Evolutionary conservation across 2,888 invertebrate genomes (phyloP).

Genomic region (Latrodectus elegans): DNA sequence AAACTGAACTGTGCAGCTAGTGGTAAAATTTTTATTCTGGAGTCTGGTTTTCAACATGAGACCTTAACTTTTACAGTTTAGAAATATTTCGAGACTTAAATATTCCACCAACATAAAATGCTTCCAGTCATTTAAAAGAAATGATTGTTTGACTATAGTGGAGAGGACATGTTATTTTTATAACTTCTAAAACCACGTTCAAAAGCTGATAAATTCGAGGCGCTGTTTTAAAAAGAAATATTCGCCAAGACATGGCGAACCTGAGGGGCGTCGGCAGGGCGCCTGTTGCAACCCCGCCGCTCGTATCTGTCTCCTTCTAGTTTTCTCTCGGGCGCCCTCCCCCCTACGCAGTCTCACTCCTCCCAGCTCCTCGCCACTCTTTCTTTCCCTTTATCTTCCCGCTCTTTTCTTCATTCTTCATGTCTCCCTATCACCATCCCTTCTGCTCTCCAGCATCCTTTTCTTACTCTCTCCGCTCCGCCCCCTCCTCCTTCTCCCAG

Average conservation of each 20-base stretch:
- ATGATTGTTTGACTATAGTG: too few relatives aligned
- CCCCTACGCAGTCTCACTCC: constrained; percentile 5
- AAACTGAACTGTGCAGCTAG: too few relatives aligned
- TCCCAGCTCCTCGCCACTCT: constrained; percentile 22
- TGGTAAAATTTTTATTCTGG: too few relatives aligned
- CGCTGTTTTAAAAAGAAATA: constrained; percentile 26
- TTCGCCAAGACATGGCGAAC: constrained; percentile 35
- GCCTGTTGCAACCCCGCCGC: constrained; percentile 58
- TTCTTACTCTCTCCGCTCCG: constrained; percentile 17
- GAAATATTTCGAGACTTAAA: too few relatives aligned
- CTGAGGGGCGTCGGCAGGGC: constrained; percentile 13
- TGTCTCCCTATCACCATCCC: constrained; percentile 14
- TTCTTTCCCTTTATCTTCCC: constrained; percentile 45
- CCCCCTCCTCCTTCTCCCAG: constrained; percentile 20
- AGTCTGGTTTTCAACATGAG: too few relatives aligned
- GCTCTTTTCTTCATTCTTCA: constrained; percentile 45
- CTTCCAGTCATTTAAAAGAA: too few relatives aligned
- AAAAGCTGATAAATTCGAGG: background rate
- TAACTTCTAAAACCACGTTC: too few relatives aligned
- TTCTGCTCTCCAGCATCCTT: constrained; percentile 26
- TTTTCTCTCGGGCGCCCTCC: constrained; percentile 27
- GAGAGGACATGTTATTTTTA: too few relatives aligned
- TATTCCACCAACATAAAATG: too few relatives aligned
- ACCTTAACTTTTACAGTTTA: too few relatives aligned
- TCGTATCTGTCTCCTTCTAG: constrained; percentile 59